Evolutionary conservation across 1,140 invertebrate species (phyloP).

Genomic region (Drosophila ficusphila): DNA sequence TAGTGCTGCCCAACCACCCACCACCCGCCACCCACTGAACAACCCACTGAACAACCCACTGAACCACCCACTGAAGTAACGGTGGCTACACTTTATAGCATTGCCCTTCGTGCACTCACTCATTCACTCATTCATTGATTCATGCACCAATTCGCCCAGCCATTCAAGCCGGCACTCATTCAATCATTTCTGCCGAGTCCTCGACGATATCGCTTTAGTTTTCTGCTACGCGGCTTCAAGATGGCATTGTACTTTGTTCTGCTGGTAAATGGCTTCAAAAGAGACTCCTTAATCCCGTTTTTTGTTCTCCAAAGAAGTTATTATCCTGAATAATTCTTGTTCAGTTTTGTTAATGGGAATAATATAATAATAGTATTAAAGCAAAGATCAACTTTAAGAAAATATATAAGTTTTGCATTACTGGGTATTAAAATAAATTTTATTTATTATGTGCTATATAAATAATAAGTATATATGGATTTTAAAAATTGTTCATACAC

Average conservation of each 20-base stretch:
- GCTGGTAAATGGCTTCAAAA: not conserved
- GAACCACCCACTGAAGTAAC: conserved; percentile 1
- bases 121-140: conserved; percentile 63
- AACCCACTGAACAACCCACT: conserved; percentile 4
- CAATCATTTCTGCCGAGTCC: conserved; percentile 52
- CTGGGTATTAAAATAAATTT: no score
- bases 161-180: conserved; percentile 64
- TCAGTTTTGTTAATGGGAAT: no score
- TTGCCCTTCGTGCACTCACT: conserved; percentile 53
- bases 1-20: not conserved
- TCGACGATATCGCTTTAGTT: conserved; percentile 17
- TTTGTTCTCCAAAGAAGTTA: no score
- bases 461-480: no score
- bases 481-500: no score
- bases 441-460: no score
- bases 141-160: conserved; percentile 66
- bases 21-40: not conserved
- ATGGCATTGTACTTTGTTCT: conserved; percentile 19
- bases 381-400: no score
- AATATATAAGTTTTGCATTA: no score
- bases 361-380: no score
- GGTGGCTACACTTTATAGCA: conserved; percentile 45
- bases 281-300: no score
- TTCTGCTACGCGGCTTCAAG: not conserved
- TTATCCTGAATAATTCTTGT: no score